phyloP scores from a whole-genome alignment of 1,140 invertebrate species.

The Mycetomoellerius zeteki region DNA sequence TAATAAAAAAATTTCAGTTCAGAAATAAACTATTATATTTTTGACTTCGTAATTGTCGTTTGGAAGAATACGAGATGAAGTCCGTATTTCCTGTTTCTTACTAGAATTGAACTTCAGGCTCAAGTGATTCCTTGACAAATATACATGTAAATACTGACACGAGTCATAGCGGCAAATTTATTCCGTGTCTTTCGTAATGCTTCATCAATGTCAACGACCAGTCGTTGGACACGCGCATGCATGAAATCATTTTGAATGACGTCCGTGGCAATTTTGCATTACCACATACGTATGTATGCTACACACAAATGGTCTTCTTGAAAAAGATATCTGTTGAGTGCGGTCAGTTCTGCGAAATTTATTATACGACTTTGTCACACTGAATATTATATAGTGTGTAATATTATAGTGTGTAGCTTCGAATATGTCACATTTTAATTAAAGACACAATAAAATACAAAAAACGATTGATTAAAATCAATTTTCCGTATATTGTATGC shows the following conservation, averaged over 20 bases:
- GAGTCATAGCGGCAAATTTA: conserved; percentile 42
- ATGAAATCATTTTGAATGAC: conserved; percentile 56
- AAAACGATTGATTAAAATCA: neutral
- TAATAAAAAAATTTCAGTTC: too few relatives aligned
- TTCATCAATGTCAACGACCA: conserved; percentile 65
- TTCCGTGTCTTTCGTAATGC: conserved; percentile 46
- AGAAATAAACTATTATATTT: too few relatives aligned
- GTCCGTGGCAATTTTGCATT: conserved; percentile 26
- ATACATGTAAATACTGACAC: neutral
- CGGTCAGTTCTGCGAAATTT: conserved; percentile 31
- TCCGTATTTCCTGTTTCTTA: neutral
- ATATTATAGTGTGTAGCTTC: neutral
- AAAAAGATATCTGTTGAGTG: neutral
- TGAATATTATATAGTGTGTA: neutral
- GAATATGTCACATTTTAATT: neutral
- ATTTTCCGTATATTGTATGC: neutral
- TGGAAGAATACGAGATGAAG: neutral
- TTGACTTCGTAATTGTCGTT: neutral
- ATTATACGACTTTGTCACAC: conserved; percentile 17
- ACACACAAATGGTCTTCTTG: neutral
- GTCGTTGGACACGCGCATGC: conserved; percentile 18
- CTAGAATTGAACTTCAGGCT: neutral
- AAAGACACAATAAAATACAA: neutral
- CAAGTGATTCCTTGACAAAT: conserved; percentile 7
- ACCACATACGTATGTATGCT: neutral